A percentile compares a stretch with the other conserved stretches of the same genome.
These are phyloP conservation scores for Amaurobius ferox DNA, from an alignment of 2,888 invertebrate species.

Conservation along the genomic window DNA sequence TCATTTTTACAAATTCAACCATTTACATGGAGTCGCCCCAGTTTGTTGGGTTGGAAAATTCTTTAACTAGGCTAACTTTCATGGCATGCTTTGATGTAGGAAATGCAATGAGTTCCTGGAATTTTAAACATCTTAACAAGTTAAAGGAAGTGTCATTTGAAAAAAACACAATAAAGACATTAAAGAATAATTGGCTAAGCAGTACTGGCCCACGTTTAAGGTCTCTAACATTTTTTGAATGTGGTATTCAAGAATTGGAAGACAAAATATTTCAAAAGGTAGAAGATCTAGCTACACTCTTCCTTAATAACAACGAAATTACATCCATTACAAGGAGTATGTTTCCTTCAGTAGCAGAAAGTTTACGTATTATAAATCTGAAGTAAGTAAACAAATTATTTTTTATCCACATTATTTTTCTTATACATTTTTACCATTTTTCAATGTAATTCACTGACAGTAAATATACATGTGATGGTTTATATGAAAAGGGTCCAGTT, in stretches of 20 bases:
- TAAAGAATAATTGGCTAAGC: constrained; percentile 51
- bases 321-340: constrained; percentile 33
- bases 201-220: constrained; percentile 34
- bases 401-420: no score
- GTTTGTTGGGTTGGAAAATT: constrained; percentile 42
- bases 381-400: constrained; percentile 25
- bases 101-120: constrained; percentile 10
- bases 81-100: constrained; percentile 37
- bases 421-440: no score
- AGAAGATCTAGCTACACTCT: constrained; percentile 35
- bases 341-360: constrained; percentile 52
- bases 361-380: constrained; percentile 40
- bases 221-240: constrained; percentile 51
- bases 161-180: constrained; percentile 31
- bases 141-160: constrained; percentile 54
- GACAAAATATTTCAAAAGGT: constrained; percentile 51
- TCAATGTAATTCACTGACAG: no score
- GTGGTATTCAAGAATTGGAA: constrained; percentile 41
- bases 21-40: constrained; percentile 35
- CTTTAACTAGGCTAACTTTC: constrained; percentile 35
- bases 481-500: no score
- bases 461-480: no score
- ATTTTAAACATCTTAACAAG: constrained; percentile 31
- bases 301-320: constrained; percentile 47
- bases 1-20: constrained; percentile 38